Evolutionary conservation across 2,888 invertebrate genomes (phyloP).

Genomic region (Linnaemya vulpina): DNA sequence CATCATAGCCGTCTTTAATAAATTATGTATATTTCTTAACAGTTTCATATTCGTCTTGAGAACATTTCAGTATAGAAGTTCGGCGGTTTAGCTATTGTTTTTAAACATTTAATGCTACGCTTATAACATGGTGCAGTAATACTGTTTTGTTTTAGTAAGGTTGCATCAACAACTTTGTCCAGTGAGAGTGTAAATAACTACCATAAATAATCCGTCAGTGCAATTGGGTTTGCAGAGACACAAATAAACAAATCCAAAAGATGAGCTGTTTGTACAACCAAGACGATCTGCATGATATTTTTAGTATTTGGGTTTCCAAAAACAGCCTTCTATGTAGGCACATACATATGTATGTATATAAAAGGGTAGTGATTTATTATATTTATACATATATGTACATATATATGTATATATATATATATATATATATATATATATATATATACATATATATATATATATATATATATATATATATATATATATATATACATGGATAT

Average conservation of each 20-base stretch:
- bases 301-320: too few species aligned
- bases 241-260: not conserved
- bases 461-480: too few species aligned
- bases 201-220: constrained; percentile 25
- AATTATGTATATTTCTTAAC: constrained; percentile 30
- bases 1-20: constrained; percentile 31
- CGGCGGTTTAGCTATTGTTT: constrained; percentile 10
- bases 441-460: too few species aligned
- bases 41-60: not conserved
- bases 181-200: constrained; percentile 38
- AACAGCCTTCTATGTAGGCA: too few species aligned
- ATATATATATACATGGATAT: too few species aligned
- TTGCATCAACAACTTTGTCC: constrained; percentile 5
- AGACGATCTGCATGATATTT: too few species aligned
- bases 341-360: too few species aligned
- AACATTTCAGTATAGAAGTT: not conserved
- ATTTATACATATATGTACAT: too few species aligned
- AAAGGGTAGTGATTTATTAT: too few species aligned
- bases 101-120: constrained; percentile 17
- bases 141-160: constrained; percentile 14
- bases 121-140: constrained; percentile 2
- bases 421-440: too few species aligned
- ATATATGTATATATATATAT: too few species aligned
- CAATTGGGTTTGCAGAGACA: not conserved
- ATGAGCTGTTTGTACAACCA: not conserved